Evolutionary conservation across 1,140 invertebrate species (phyloP).

Genomic region (Habropoda laboriosa): DNA sequence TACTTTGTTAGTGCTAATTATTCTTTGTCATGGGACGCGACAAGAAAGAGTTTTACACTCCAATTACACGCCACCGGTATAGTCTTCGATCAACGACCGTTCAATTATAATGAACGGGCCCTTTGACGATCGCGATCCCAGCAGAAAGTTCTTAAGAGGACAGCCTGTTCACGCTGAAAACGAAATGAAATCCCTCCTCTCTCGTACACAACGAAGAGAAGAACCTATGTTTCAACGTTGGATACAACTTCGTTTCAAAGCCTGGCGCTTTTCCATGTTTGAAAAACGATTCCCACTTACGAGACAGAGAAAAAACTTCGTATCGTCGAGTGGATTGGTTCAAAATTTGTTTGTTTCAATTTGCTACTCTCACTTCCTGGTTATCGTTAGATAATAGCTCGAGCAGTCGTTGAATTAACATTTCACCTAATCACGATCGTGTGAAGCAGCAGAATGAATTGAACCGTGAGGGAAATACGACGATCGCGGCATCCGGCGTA

Average conservation of each 20-base stretch:
- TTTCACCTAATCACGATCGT: not conserved
- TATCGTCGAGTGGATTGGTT: too few relatives aligned
- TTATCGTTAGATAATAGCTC: not conserved
- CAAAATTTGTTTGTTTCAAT: too few relatives aligned
- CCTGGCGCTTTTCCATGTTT: too few relatives aligned
- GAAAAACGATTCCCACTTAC: too few relatives aligned
- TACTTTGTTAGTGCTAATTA: conserved; percentile 39
- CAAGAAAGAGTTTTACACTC: conserved; percentile 28
- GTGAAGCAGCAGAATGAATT: not conserved
- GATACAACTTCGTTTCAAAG: not conserved
- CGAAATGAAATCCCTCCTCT: not conserved
- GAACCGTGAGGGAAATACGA: not conserved
- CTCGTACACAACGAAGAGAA: not conserved
- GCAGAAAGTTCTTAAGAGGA: not conserved
- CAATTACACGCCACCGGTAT: conserved; percentile 20
- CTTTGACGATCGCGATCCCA: conserved; percentile 19
- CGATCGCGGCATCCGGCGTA: not conserved
- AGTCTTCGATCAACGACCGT: conserved; percentile 40
- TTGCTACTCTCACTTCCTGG: too few relatives aligned
- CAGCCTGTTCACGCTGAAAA: not conserved
- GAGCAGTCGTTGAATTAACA: not conserved
- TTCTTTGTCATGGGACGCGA: conserved; percentile 13
- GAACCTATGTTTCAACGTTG: not conserved
- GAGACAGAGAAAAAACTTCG: too few relatives aligned
- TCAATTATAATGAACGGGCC: conserved; percentile 40